Percentiles rank a stretch among this genome's conserved stretches.
These are phyloP conservation scores for Thinocorus orbignyianus DNA, from an alignment of 2,113 vertebrate genomes.

Conservation along the genomic window DNA sequence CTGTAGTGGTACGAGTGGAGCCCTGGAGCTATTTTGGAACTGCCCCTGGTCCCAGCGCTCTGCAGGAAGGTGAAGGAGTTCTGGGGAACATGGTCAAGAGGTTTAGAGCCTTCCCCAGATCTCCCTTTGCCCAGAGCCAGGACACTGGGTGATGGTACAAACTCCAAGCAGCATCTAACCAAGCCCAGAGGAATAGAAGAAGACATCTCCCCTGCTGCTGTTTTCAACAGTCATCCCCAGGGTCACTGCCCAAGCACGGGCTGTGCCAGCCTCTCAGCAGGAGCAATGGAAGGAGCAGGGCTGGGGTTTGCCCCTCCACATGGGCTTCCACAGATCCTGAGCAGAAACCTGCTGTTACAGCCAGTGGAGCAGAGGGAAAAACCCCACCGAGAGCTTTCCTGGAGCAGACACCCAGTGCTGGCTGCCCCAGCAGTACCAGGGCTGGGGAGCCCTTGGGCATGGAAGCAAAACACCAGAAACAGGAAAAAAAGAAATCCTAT, in stretches of 20 bases:
- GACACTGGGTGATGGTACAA: accelerated
- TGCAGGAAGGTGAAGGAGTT: accelerated
- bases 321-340: accelerated
- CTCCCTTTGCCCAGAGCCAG: not conserved
- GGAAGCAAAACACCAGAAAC: not conserved
- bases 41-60: not conserved
- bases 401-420: accelerated
- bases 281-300: not conserved
- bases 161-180: too few species aligned
- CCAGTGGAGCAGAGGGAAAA: not conserved
- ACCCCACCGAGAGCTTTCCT: not conserved
- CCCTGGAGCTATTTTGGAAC: not conserved
- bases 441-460: not conserved
- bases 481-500: not conserved
- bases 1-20: not conserved
- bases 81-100: not conserved
- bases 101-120: not conserved
- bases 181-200: not conserved
- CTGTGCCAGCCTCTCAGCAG: accelerated
- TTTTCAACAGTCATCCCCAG: too few species aligned
- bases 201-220: not conserved
- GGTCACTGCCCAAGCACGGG: accelerated
- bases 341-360: not conserved
- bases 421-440: accelerated
- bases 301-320: not conserved